Conservation (phyloP, 2,888 invertebrate species). For the Nebria brevicollis region DNA sequence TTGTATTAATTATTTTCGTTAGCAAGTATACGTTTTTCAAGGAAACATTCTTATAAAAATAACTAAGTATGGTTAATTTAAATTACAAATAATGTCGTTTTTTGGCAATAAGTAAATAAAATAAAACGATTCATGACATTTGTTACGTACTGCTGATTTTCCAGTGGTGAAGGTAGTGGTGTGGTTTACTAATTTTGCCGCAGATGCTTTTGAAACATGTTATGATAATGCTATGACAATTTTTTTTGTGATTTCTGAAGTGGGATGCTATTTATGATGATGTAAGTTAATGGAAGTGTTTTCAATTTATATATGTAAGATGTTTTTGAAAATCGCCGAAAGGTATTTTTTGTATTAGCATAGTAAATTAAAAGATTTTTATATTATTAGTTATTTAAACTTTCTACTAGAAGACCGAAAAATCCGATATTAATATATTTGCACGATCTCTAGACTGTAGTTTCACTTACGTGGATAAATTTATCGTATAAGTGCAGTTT, state of each 20-base stretch:
- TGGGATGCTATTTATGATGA: slow-evolving; percentile 12
- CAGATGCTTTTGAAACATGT: slow-evolving; percentile 7
- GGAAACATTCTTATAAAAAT: too few species aligned
- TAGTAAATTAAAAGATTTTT: not conserved
- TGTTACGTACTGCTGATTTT: not conserved
- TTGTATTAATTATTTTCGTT: not conserved
- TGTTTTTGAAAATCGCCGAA: not conserved
- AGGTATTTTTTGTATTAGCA: not conserved
- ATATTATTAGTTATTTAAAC: not conserved
- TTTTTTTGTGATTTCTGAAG: slow-evolving; percentile 5
- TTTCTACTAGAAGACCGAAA: not conserved
- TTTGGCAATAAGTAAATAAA: not conserved
- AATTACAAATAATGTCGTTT: not conserved
- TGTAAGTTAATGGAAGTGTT: slow-evolving; percentile 10
- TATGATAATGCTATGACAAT: slow-evolving; percentile 13
- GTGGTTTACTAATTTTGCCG: not conserved
- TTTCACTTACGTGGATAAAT: not conserved
- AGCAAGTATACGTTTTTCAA: too few species aligned
- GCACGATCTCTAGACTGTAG: not conserved
- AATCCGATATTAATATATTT: too few species aligned
- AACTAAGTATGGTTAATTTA: not conserved
- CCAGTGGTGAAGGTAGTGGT: not conserved
- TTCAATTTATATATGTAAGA: not conserved
- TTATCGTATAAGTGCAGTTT: not conserved
- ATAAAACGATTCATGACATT: not conserved